phyloP scores from a whole-genome alignment of 2,113 vertebrate species.

The Peromyscus californicus region DNA sequence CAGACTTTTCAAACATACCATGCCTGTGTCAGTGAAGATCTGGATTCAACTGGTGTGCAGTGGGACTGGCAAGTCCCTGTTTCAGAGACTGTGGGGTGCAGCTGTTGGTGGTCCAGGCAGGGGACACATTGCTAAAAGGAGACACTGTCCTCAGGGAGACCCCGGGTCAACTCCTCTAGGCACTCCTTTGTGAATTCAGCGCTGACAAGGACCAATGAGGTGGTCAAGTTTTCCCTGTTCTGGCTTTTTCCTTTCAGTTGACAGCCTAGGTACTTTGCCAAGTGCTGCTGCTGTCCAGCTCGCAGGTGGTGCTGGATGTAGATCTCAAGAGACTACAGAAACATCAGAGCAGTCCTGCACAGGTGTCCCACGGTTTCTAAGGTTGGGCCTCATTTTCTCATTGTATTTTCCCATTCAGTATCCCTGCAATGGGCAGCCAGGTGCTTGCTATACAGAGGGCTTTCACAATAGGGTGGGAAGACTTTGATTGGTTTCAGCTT shows the following conservation, averaged over 20 bases:
- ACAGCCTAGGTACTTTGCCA: not conserved
- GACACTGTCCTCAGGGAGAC: not conserved
- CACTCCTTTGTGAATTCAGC: conserved; percentile 11
- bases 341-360: not conserved
- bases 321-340: not conserved
- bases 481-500: conserved; percentile 7
- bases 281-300: not conserved
- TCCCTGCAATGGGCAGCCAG: not conserved
- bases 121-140: not conserved
- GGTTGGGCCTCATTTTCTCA: not conserved
- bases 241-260: not conserved
- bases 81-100: not conserved
- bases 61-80: not conserved
- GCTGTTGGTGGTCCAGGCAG: not conserved
- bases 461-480: not conserved
- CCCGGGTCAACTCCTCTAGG: not conserved
- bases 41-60: not conserved
- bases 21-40: not conserved
- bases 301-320: not conserved
- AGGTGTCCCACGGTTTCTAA: not conserved
- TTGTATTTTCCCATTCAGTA: not conserved
- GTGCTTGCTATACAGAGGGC: not conserved
- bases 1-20: not conserved
- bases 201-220: not conserved
- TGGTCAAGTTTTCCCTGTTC: not conserved